phyloP scores from a whole-genome alignment of 2,888 invertebrate species.

The Zaprionus lineosus region DNA sequence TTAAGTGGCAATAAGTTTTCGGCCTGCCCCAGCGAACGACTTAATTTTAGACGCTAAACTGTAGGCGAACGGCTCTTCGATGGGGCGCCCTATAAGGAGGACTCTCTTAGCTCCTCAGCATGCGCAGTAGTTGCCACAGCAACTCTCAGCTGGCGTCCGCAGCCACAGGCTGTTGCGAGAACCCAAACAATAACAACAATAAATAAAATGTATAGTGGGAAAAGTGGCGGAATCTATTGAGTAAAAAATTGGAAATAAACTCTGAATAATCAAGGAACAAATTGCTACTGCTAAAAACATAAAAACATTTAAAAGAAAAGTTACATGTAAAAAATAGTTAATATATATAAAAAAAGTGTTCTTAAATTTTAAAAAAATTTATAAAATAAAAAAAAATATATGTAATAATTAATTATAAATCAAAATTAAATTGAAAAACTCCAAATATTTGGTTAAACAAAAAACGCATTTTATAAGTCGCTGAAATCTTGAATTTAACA shows the following conservation, averaged over 20 bases:
- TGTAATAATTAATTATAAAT: no score
- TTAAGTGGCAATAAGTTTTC: constrained; percentile 61
- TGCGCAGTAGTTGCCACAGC: constrained; percentile 60
- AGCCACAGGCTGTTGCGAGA: constrained; percentile 54
- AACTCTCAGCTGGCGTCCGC: constrained; percentile 47
- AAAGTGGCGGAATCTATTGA: constrained; percentile 3
- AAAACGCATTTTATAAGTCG: no score
- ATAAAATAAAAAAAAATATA: no score
- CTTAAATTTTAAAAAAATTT: no score
- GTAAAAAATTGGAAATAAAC: background rate
- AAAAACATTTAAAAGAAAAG: no score
- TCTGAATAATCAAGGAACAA: no score
- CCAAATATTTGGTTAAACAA: no score
- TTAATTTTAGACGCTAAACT: constrained; percentile 60
- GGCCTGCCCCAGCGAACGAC: constrained; percentile 41
- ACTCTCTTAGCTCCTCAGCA: constrained; percentile 53
- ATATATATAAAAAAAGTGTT: no score
- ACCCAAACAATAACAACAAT: constrained; percentile 40
- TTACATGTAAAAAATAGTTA: no score
- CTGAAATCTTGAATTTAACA: no score
- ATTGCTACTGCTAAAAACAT: no score
- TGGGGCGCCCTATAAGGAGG: constrained; percentile 31
- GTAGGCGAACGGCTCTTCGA: constrained; percentile 60
- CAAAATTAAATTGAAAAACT: background rate
- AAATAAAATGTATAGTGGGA: constrained; percentile 45